These are phyloP conservation scores for Argyrosomus regius DNA, from an alignment of 2,797 vertebrate genomes.

Conservation along the genomic window DNA sequence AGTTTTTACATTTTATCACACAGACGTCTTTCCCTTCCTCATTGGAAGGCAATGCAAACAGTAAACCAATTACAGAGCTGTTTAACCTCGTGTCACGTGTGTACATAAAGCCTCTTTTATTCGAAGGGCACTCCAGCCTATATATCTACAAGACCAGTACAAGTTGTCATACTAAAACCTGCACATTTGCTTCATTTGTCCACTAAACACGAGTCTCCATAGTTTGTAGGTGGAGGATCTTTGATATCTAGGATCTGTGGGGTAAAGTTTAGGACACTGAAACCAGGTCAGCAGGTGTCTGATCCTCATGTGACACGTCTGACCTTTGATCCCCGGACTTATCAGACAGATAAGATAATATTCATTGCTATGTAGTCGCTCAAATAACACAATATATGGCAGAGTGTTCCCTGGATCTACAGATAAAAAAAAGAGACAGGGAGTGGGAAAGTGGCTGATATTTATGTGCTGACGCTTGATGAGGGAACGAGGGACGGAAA, in stretches of 20 bases:
- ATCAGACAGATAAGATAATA: not conserved
- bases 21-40: not conserved
- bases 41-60: constrained; percentile 24
- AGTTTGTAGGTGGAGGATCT: too few relatives aligned
- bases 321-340: not conserved
- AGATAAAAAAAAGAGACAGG: too few relatives aligned
- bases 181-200: not conserved
- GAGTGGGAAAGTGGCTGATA: not conserved
- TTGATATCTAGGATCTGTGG: not conserved
- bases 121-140: constrained; percentile 27
- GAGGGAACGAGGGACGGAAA: not conserved
- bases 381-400: not conserved
- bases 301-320: not conserved
- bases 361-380: not conserved
- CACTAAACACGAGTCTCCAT: too few relatives aligned
- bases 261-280: not conserved
- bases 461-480: not conserved
- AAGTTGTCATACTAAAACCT: not conserved
- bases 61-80: constrained; percentile 74
- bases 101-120: constrained; percentile 67
- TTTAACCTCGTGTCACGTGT: constrained; percentile 65
- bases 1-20: not conserved
- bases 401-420: not conserved
- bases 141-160: not conserved
- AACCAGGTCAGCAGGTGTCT: constrained; percentile 8